These are phyloP conservation scores for Opisthograptis luteolata DNA, from an alignment of 2,888 invertebrate species.

Conservation along the genomic window DNA sequence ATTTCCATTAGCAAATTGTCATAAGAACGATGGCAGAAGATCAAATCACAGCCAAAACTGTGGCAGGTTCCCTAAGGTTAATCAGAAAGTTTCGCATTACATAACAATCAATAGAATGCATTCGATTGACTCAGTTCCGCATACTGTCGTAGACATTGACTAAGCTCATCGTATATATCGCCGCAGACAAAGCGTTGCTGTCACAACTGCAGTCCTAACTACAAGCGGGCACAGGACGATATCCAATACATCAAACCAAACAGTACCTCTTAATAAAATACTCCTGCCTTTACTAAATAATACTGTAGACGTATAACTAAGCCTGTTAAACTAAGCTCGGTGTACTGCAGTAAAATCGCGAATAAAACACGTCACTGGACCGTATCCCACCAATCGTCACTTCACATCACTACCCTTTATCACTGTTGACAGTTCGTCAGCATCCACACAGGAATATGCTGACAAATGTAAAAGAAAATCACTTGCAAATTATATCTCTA, in stretches of 20 bases:
- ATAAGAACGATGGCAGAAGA: not conserved
- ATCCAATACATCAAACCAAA: conserved; percentile 78
- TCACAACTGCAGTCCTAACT: conserved; percentile 67
- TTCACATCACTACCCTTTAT: conserved; percentile 33
- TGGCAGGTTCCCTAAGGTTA: conserved; percentile 18
- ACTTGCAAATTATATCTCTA: conserved; percentile 58
- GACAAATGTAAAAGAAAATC: conserved; percentile 40
- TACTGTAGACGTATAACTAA: conserved; percentile 63
- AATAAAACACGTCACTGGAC: conserved; percentile 40
- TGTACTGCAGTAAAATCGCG: conserved; percentile 57
- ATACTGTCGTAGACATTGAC: conserved; percentile 38
- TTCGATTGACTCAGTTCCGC: conserved; percentile 41
- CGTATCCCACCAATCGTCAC: conserved; percentile 37
- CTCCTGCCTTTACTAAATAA: conserved; percentile 53
- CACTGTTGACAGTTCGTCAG: conserved; percentile 23
- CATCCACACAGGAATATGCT: conserved; percentile 25
- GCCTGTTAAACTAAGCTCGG: conserved; percentile 60
- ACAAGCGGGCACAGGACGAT: conserved; percentile 77
- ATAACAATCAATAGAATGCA: conserved; percentile 43
- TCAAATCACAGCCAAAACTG: not conserved
- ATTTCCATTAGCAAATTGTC: not conserved
- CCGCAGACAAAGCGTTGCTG: conserved; percentile 66
- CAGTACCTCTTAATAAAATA: conserved; percentile 68
- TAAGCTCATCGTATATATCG: conserved; percentile 47
- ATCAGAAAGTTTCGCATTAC: conserved; percentile 26